Percentiles rank a stretch among this genome's conserved stretches.
phyloP scores from a whole-genome alignment of 2,113 vertebrate genomes.

The Hassar affinis region DNA sequence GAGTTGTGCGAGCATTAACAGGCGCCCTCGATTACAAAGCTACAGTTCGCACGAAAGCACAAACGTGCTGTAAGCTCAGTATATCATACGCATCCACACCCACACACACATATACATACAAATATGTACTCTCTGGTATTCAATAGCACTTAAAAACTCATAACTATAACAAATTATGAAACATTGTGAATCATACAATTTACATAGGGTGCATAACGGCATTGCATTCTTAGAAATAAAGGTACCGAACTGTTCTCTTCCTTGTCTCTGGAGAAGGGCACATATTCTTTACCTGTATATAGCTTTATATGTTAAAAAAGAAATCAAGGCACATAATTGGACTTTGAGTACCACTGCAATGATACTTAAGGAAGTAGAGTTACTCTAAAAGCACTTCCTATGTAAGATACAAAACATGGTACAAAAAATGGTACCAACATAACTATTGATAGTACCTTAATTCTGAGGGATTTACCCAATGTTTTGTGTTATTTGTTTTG shows the following conservation, averaged over 20 bases:
- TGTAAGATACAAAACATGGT: not conserved
- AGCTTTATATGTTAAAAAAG: not conserved
- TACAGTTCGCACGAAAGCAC: not conserved
- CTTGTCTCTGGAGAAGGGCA: not conserved
- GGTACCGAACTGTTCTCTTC: not conserved
- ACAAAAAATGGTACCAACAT: not conserved
- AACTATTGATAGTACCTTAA: not conserved
- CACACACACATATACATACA: not conserved
- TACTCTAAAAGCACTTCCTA: not conserved
- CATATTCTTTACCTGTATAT: not conserved
- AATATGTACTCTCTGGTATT: not conserved
- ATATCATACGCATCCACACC: not conserved
- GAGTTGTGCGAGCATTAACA: constrained; percentile 15
- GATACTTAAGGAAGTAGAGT: not conserved
- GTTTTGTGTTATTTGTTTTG: not conserved
- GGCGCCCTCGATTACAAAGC: constrained; percentile 2
- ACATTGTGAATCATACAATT: not conserved
- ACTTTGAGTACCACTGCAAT: not conserved
- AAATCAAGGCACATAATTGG: not conserved
- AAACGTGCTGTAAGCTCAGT: not conserved
- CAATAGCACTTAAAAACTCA: not conserved
- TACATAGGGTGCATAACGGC: not conserved
- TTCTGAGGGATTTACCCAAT: not conserved
- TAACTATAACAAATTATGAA: not conserved
- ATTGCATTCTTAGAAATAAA: not conserved